phyloP scores from a whole-genome alignment of 1,140 invertebrate species.

The Euwallacea similis region DNA sequence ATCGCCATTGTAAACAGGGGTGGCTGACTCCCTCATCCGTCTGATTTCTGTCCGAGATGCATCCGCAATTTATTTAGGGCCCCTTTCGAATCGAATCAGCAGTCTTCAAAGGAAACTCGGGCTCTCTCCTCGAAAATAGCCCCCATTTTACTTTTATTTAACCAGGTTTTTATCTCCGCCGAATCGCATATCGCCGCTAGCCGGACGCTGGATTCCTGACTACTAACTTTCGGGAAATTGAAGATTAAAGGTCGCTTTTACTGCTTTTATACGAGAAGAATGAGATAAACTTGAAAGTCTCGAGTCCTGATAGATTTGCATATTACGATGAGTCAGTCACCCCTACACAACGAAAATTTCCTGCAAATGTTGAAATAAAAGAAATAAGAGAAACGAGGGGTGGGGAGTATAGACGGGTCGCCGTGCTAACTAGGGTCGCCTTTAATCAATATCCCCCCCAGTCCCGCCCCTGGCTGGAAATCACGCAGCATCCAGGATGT shows the following conservation, averaged over 20 bases:
- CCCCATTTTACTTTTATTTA: constrained; percentile 52
- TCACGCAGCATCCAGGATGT: constrained; percentile 44
- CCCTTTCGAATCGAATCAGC: constrained; percentile 50
- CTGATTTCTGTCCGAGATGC: constrained; percentile 27
- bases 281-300: constrained; percentile 15
- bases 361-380: constrained; percentile 24
- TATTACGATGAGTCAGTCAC: background rate
- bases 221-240: constrained; percentile 48
- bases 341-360: constrained; percentile 5
- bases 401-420: constrained; percentile 26
- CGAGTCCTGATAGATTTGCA: background rate
- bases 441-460: constrained; percentile 50
- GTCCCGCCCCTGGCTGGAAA: constrained; percentile 29
- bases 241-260: constrained; percentile 45
- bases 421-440: constrained; percentile 51
- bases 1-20: constrained; percentile 29
- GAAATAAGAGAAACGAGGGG: constrained; percentile 15
- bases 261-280: constrained; percentile 8
- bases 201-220: constrained; percentile 43
- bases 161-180: constrained; percentile 45
- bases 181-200: constrained; percentile 44
- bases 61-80: constrained; percentile 53
- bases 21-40: constrained; percentile 13
- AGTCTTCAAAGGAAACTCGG: constrained; percentile 50
- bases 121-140: constrained; percentile 44